phyloP scores from a whole-genome alignment of 2,888 invertebrate species.

The Byasa hedistus region DNA sequence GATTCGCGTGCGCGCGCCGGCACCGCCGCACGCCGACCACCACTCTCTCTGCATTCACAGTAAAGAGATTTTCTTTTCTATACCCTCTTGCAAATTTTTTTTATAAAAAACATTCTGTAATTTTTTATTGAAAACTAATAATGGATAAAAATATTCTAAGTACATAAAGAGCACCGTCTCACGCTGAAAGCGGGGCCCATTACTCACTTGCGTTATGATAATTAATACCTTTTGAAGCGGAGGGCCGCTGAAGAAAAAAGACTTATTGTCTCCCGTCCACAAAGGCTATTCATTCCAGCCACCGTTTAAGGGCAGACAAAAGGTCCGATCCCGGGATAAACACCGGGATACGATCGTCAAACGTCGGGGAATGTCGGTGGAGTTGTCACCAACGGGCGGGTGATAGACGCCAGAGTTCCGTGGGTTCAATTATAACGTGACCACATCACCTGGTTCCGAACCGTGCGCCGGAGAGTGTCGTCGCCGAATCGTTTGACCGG shows the following conservation, averaged over 20 bases:
- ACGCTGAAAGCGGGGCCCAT: constrained; percentile 14
- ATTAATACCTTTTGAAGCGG: constrained; percentile 57
- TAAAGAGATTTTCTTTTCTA: too few species aligned
- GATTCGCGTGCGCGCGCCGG: constrained; percentile 57
- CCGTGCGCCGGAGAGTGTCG: too few species aligned
- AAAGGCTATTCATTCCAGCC: constrained; percentile 62
- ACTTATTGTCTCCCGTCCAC: constrained; percentile 56
- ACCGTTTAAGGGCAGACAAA: constrained; percentile 74
- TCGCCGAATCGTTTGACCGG: too few species aligned
- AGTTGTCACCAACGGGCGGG: constrained; percentile 40
- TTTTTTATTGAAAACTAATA: too few species aligned
- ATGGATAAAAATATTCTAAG: too few species aligned
- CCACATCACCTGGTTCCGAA: too few species aligned
- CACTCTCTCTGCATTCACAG: too few species aligned
- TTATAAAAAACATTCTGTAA: too few species aligned
- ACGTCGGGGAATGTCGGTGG: constrained; percentile 48
- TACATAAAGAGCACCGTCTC: neutral
- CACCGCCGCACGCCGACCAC: constrained; percentile 39
- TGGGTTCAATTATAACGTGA: neutral
- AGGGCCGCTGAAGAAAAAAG: constrained; percentile 46
- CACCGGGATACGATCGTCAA: constrained; percentile 64
- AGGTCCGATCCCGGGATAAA: constrained; percentile 62
- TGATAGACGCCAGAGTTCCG: constrained; percentile 19
- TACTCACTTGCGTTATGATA: constrained; percentile 54
- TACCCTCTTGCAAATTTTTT: too few species aligned